These are phyloP conservation scores for Romanogobio albipinnatus DNA, from an alignment of 2,113 vertebrate species.

Conservation along the genomic window DNA sequence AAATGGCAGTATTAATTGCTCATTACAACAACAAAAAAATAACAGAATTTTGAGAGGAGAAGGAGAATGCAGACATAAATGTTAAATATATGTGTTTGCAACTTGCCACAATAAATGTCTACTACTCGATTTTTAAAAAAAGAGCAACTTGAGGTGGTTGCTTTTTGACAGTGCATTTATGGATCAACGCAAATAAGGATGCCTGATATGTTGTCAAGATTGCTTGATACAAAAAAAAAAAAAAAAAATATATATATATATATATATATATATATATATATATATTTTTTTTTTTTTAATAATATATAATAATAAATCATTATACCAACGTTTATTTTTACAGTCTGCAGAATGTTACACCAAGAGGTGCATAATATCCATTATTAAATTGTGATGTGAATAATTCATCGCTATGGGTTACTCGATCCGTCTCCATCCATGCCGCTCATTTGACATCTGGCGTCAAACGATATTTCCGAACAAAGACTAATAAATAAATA, in stretches of 20 bases:
- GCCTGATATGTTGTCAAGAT: neutral
- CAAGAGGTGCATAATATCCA: neutral
- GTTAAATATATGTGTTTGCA: neutral
- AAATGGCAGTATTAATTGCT: neutral
- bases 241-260: too few relatives aligned
- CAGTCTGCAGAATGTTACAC: neutral
- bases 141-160: neutral
- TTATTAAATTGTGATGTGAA: neutral
- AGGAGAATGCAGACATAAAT: neutral
- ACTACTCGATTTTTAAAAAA: neutral
- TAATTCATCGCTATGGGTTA: neutral
- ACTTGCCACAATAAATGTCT: neutral
- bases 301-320: neutral
- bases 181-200: neutral
- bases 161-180: neutral
- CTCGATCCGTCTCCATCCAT: neutral
- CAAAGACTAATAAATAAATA: neutral
- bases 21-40: neutral
- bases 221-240: neutral
- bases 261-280: too few relatives aligned
- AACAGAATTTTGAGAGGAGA: neutral
- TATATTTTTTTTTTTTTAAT: too few relatives aligned
- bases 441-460: constrained; percentile 12
- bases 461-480: neutral
- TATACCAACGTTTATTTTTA: neutral